Conservation (phyloP, 2,888 invertebrate genomes). For the Leptarthrus brevirostris region DNA sequence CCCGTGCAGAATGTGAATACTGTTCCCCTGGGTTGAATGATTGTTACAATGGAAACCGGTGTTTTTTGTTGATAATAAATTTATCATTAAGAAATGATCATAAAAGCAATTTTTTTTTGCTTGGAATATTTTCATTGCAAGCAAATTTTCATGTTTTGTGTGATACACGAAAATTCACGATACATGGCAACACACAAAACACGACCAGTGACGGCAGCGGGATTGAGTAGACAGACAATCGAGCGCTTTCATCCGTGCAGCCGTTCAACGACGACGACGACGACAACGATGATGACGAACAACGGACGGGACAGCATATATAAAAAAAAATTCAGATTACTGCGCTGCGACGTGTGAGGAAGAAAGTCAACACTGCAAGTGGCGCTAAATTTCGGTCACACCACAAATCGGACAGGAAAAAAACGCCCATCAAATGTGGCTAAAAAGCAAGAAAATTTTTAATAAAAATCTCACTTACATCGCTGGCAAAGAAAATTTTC, state of each 20-base stretch:
- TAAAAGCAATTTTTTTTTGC: conserved; percentile 12
- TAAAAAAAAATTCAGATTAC: background rate
- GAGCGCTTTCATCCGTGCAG: background rate
- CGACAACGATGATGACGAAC: too few species aligned
- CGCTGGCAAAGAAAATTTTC: conserved; percentile 18
- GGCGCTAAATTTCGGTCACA: conserved; percentile 40
- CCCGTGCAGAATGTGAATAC: background rate
- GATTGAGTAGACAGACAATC: background rate
- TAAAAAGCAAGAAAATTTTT: conserved; percentile 6
- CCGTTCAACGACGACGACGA: background rate
- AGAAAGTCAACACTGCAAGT: conserved; percentile 33
- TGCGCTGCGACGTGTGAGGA: background rate
- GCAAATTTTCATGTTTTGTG: background rate
- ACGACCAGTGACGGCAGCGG: background rate
- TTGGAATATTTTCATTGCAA: background rate
- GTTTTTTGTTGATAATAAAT: conserved; percentile 31
- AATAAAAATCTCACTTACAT: conserved; percentile 28
- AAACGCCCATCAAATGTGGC: conserved; percentile 18
- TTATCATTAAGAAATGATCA: conserved; percentile 26
- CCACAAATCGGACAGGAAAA: background rate
- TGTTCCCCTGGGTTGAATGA: conserved; percentile 13
- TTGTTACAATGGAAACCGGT: conserved; percentile 30
- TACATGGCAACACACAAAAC: conserved; percentile 3
- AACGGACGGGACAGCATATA: background rate
- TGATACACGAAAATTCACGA: conserved; percentile 8